Evolutionary conservation across 2,113 vertebrate species (phyloP), one percentile per base, ranked within the genome.

Genomic region (Geothlypis trichas): DNA sequence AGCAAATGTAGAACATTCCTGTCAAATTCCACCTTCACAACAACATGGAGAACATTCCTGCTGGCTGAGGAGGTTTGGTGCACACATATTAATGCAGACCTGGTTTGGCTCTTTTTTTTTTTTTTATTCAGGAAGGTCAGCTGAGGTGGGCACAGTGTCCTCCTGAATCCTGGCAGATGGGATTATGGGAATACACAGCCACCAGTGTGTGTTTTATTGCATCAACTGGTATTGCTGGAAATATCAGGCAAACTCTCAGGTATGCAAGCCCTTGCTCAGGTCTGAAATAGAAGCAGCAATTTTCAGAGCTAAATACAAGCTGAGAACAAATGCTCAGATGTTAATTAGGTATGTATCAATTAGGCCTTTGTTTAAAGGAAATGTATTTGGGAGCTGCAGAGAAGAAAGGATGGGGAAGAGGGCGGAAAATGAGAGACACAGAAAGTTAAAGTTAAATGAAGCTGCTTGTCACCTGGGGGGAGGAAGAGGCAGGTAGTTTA

Each of bases 241-340:
- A 46, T 41, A 51, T 0, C 35, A 93, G 44, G 49, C 68, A 95
- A 92, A 74, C 52, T 63, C 59, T 74, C 61, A 91, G 89, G 66
- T 30, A 44, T 49, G 73, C 91, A 81, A 90, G 47, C 47, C 91
- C 52, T 92, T 78, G 12, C 55, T 78, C 73, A 67, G 72, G 57
- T 77, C 86, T 95, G 89, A 96, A 95, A 96, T 89, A 96, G 89
- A 90, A 95, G 84, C 89, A 95, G 80, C 89, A 93, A 81, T 96
- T 95, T 96, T 35, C 91, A 68, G 73, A 89, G 80, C 89, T 90
- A 71, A 78, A 93, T 92, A 84, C 80, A 91, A 95, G 93, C 84
- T 41, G 65, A 75, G 95, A 96, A 95, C 86, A 92, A 95, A 72
- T 0, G 75, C 63, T 96, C 63, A 76, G 63, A 63, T 94, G 88